phyloP scores from a whole-genome alignment of 2,113 vertebrate genomes.

The Pterocles gutturalis region DNA sequence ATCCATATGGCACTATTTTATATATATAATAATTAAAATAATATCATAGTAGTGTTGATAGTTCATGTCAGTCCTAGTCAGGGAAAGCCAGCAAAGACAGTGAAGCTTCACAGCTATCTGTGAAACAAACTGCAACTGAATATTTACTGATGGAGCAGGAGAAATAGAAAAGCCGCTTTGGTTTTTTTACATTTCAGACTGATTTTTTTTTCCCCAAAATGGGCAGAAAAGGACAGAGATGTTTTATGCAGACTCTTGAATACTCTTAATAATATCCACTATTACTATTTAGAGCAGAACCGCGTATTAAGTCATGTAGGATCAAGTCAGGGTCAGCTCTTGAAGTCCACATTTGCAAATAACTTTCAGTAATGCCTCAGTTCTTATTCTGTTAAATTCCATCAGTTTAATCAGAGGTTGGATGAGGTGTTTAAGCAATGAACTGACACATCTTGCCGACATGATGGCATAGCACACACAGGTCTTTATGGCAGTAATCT shows the following conservation, averaged over 20 bases:
- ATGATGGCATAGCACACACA: neutral
- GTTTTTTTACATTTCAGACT: neutral
- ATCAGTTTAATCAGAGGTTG: neutral
- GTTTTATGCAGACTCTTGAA: neutral
- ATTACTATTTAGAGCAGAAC: neutral
- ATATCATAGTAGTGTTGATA: neutral
- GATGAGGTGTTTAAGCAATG: neutral
- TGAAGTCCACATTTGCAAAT: neutral
- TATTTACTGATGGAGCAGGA: neutral
- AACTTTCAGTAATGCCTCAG: neutral
- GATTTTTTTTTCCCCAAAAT: neutral
- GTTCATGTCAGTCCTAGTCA: neutral
- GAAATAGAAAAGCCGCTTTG: neutral
- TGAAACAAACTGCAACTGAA: neutral
- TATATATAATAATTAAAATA: neutral
- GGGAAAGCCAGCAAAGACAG: neutral
- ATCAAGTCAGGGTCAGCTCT: neutral
- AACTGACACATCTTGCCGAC: neutral
- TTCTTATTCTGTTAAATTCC: constrained; percentile 22
- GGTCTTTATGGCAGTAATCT: neutral
- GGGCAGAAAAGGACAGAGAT: neutral
- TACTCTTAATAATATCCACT: neutral
- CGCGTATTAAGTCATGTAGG: neutral
- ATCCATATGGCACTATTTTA: neutral
- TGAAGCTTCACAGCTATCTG: neutral